Conservation (phyloP, 2,797 vertebrate genomes). For the Etheostoma nigrum region DNA sequence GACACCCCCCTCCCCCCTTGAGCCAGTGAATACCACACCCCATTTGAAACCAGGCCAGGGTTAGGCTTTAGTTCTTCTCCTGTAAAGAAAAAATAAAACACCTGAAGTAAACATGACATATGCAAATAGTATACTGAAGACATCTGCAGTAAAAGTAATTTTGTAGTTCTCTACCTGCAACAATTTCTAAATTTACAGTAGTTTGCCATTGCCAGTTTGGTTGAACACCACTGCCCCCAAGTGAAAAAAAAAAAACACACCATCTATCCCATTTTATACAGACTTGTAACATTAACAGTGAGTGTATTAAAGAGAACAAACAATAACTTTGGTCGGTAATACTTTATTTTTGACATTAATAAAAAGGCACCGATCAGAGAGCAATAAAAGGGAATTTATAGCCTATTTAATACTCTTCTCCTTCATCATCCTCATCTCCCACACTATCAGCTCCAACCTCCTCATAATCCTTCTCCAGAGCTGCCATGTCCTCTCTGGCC, state of each 20-base stretch:
- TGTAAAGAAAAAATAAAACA: neutral
- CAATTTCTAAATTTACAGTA: neutral
- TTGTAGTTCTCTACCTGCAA: neutral
- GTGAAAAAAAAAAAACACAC: neutral
- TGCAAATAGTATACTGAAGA: neutral
- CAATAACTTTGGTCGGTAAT: neutral
- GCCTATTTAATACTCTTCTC: conserved; percentile 50
- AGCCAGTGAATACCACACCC: conserved; percentile 62
- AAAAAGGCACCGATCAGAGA: neutral
- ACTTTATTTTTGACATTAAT: conserved; percentile 37
- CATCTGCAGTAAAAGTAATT: too few relatives aligned
- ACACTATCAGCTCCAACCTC: conserved; percentile 79
- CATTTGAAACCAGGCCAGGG: conserved; percentile 64
- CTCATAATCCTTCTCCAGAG: conserved; percentile 90
- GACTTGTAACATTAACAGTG: too few relatives aligned
- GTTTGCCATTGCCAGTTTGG: neutral
- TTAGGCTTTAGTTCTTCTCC: conserved; percentile 3
- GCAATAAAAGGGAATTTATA: neutral
- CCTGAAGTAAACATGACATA: neutral
- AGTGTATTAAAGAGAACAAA: neutral
- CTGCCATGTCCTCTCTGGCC: conserved; percentile 89
- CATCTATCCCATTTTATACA: neutral
- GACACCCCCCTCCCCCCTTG: conserved; percentile 29
- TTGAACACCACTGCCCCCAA: conserved; percentile 64
- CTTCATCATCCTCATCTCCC: conserved; percentile 24